Base-by-base conservation (phyloP, 2,888 invertebrate species). In the Epiblema foenella region DNA sequence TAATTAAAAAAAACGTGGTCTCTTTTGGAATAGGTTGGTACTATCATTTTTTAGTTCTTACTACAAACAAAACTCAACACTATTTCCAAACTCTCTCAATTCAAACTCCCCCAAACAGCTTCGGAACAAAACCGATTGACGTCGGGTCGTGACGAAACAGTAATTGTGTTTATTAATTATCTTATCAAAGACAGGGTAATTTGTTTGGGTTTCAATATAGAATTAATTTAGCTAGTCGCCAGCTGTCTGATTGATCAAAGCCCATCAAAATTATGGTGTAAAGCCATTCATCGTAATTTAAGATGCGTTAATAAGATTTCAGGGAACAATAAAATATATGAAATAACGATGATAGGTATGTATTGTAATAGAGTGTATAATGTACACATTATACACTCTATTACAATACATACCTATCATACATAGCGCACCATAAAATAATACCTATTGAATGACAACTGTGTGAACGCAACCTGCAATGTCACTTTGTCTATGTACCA, bases 131-230 rank as follows among this genome's bases (percentile, higher is more conserved):
- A 57, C 37, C 52, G 72, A 73, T 66, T 68, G 68, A 60, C 74
- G 71, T 69, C 62, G 74, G 77, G 78, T 86, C 89, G 89, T 90
- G 87, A 87, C 90, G 91, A 90, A 92, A 87, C 79, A 83, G 87
- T 91, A 92, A 92, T 92, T 88, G 86, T 82, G 83, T 88, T 87
- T 83, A 84, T 87, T 89, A 89, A 90, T 89, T 87, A 86, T 83
- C 83, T 85, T 84, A 86, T 86, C 87, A 86, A 87, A 88, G 85
- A 83, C 82, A 46, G 82, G 74, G 75, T 82, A 86, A 87, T 88
- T 87, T 85, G 86, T 85, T 87, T 85, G 77, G 83, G 81, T 77
- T 90, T 87, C 85, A 85, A 87, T 90, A 87, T 81, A 78, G 81
- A 81, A 78, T 82, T 88, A 88, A 87, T 89, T 88, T 80, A 75